These are phyloP conservation scores for Lynx canadensis DNA, from an alignment of 2,113 vertebrate genomes.

Conservation along the genomic window DNA sequence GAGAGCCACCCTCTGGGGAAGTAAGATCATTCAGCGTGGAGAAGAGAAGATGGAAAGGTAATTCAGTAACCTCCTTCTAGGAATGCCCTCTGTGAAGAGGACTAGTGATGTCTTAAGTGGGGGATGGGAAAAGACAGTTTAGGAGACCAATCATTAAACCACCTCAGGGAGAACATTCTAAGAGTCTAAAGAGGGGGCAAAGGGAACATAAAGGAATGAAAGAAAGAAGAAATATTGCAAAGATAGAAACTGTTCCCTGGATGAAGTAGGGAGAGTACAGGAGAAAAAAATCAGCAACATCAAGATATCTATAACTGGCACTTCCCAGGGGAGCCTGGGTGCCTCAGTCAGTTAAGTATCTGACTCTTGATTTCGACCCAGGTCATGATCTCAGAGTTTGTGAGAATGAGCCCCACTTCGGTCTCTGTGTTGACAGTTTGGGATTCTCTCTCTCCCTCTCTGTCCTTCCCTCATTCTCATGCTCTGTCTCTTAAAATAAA, in stretches of 20 bases:
- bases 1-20: not conserved
- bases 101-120: not conserved
- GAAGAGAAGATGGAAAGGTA: not conserved
- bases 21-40: not conserved
- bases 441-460: too few relatives aligned
- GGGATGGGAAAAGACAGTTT: not conserved
- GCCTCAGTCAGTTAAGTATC: too few relatives aligned
- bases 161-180: not conserved
- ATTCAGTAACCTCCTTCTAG: not conserved
- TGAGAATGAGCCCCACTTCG: too few relatives aligned
- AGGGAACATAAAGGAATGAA: not conserved
- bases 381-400: too few relatives aligned
- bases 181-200: not conserved
- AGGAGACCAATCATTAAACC: not conserved
- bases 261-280: not conserved
- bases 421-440: too few relatives aligned
- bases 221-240: not conserved
- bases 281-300: not conserved
- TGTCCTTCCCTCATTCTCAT: too few relatives aligned
- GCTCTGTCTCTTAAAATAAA: too few relatives aligned
- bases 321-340: not conserved
- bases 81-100: not conserved
- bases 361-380: too few relatives aligned
- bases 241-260: not conserved
- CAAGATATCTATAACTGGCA: not conserved